Base-by-base conservation (phyloP, 2,797 vertebrate species). In the Lateolabrax maculatus region DNA sequence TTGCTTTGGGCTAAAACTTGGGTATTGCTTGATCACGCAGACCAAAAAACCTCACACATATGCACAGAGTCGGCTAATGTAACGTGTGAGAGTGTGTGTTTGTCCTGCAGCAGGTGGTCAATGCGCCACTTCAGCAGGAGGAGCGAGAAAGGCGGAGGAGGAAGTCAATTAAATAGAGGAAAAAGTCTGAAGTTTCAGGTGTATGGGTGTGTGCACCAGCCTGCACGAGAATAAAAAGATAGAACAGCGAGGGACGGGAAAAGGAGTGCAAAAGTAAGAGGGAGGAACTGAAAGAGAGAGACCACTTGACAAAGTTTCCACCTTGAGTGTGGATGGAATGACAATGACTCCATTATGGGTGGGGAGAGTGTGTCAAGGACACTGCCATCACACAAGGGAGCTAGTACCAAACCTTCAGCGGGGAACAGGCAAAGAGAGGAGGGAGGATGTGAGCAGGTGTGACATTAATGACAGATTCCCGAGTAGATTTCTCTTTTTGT, bases 281-380 rank as follows among this genome's bases (percentile, higher is more conserved):
- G 72, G 66, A 79, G n/a, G 36, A 68, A 84, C 39, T 43, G 78
- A 79, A 67, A 83, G 57, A 75, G 73, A 68, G 80, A 52, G 79
- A 76, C 62, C 44, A 76, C 75, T 84, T 87, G 87, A 91, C 82
- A 88, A 88, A 90, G 89, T 87, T 89, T 91, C 80, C 79, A 81
- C 69, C 78, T 65, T 23, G 61, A 80, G 77, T 79, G 82, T 87
- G 81, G 52, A 46, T 44, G 39, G 92, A 92, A 92, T 93, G 71
- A 70, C 78, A 90, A 92, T 80, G 77, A 80, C 72, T 81, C 53
- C 60, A 66, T 81, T 81, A 58, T 71, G 68, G 75, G 52, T 76
- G 66, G 55, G 70, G 39, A 41, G 80, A 77, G 71, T 56, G 71
- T 68, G 77, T 84, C 81, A 84, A 87, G 85, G 86, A 86, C 83